Base-by-base conservation (phyloP, 2,888 invertebrate species). In the Masnerella sp. region DNA sequence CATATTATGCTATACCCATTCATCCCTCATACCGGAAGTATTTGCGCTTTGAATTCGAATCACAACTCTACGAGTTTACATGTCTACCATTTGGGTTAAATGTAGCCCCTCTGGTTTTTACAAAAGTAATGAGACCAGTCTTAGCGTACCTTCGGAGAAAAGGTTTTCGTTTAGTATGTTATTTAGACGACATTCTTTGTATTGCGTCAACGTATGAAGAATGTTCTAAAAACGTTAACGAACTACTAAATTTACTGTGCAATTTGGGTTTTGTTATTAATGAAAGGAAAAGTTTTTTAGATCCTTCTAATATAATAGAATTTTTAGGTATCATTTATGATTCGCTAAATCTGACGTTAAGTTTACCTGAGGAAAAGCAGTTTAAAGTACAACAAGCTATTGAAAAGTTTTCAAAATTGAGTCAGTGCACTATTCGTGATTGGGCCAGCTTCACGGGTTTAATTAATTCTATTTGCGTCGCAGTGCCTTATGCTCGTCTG, bases 401-500 rank as follows among this genome's bases (percentile, higher is more conserved):
- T 22, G 30, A 30, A 9, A 0, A 9, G 18, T n/a, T n/a, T n/a
- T 45, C 15, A 3, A 47, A 14, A 51, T 8, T 22, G 11, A 5
- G n/a, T n/a, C n/a, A n/a, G n/a, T 77, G 73, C 25, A 40, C 17
- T 8, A 76, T 73, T 25, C 32, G 74, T 1, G 47, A 64, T 4
- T 72, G 72, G 40, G 65, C 70, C 2, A 47, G 56, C 3, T 64
- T 74, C 32, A 58, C 72, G 0, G 77, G 73, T 2, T 12, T 28
- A 5, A 28, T 72, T 11, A 65, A 62, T 25, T 68, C 64, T 0
- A 25, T 58, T 64, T 73, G 70, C 15, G 15, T 58, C 7, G 56
- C 59, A 36, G 18, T 64, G 1, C 56, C 54, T n/a, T 77, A 75
- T 30, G 75, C 71, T 12, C 30, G 65, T 2, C 12, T 77, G 1